Conservation (phyloP, 2,113 vertebrate species). For the Talpa occidentalis region DNA sequence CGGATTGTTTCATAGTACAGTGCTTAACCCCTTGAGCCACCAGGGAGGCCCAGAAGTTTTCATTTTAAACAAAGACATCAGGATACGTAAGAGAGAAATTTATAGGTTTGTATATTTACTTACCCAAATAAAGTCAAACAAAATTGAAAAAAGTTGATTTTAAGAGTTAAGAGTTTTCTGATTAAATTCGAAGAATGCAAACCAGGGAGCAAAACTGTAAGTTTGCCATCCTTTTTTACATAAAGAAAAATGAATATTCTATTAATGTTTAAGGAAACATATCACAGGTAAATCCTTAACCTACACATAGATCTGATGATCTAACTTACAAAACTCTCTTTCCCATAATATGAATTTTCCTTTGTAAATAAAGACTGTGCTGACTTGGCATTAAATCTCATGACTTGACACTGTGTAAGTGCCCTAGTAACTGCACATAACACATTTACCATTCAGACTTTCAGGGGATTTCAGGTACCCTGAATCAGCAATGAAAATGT, state of each 20-base stretch:
- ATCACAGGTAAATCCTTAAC: background rate
- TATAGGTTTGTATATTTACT: background rate
- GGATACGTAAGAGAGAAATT: background rate
- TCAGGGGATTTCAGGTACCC: background rate
- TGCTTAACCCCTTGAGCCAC: too few species aligned
- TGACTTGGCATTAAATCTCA: background rate
- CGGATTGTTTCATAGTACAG: too few species aligned
- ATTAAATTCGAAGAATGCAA: background rate
- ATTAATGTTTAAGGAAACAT: background rate
- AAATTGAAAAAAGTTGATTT: background rate
- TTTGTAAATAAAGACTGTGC: background rate
- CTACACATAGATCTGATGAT: background rate
- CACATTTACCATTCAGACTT: background rate
- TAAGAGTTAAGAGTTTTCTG: background rate
- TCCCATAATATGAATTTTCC: background rate
- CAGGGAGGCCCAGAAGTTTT: too few species aligned
- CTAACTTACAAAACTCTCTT: background rate
- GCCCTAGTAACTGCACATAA: background rate
- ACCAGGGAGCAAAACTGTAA: background rate
- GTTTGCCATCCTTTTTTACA: background rate
- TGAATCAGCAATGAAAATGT: background rate
- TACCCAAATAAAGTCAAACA: background rate
- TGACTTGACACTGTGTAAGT: accelerated
- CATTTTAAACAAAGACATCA: background rate
- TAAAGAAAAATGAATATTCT: background rate